These are phyloP conservation scores for Paraplagusia blochii DNA, from an alignment of 2,113 vertebrate genomes.

Conservation along the genomic window DNA sequence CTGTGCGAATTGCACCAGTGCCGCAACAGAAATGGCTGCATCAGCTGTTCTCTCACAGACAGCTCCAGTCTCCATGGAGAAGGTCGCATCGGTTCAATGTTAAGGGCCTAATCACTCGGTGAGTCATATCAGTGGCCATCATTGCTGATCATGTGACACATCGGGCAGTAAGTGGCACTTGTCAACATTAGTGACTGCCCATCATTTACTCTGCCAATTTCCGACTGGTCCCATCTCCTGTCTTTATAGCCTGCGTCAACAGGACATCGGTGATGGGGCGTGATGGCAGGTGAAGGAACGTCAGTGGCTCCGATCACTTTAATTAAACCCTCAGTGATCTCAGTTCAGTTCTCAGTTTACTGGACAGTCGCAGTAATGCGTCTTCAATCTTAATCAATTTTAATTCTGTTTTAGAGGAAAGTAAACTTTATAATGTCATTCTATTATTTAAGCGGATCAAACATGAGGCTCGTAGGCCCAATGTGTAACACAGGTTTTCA, in stretches of 20 bases:
- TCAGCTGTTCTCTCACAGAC: slow-evolving; percentile 64
- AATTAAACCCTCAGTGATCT: slow-evolving; percentile 26
- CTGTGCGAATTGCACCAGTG: slow-evolving; percentile 58
- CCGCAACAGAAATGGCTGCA: slow-evolving; percentile 59
- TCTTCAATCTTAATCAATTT: no score
- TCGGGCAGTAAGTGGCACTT: slow-evolving; percentile 59
- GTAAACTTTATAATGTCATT: no score
- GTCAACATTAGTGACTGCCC: slow-evolving; percentile 62
- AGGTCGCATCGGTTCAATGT: slow-evolving; percentile 67
- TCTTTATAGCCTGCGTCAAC: slow-evolving; percentile 35
- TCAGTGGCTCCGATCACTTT: slow-evolving; percentile 6
- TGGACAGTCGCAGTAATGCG: slow-evolving; percentile 11
- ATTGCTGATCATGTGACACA: slow-evolving; percentile 62
- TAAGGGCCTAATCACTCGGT: slow-evolving; percentile 52
- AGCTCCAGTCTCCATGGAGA: slow-evolving; percentile 61
- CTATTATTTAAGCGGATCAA: no score
- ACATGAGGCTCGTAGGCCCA: no score
- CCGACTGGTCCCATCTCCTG: slow-evolving; percentile 19
- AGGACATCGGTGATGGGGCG: not conserved
- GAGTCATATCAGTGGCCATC: slow-evolving; percentile 62
- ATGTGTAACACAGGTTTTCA: no score
- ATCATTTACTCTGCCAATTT: slow-evolving; percentile 62
- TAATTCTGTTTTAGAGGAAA: no score
- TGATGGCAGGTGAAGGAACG: slow-evolving; percentile 3
- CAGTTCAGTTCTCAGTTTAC: slow-evolving; percentile 19